Percentiles rank a stretch among this genome's conserved stretches.
These are phyloP conservation scores for Caerostris darwini DNA, from an alignment of 1,140 invertebrate species.

Conservation along the genomic window DNA sequence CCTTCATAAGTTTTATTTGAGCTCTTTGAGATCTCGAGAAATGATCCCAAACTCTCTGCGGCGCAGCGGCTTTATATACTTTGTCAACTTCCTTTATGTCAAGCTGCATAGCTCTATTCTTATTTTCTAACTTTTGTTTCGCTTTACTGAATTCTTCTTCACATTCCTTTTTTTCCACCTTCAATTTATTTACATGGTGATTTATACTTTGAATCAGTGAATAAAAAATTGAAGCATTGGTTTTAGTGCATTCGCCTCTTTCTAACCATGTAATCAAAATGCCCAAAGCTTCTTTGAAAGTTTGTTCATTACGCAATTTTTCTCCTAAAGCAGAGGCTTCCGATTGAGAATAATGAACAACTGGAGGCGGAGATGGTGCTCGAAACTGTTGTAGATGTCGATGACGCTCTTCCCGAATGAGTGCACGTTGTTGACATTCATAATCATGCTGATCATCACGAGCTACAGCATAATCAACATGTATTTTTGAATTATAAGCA, in stretches of 20 bases:
- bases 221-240: constrained; percentile 94
- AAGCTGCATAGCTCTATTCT: constrained; percentile 89
- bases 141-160: constrained; percentile 93
- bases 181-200: constrained; percentile 91
- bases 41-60: constrained; percentile 99
- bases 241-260: constrained; percentile 93
- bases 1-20: constrained; percentile 98
- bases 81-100: constrained; percentile 98
- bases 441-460: constrained; percentile 95
- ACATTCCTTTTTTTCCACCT: constrained; percentile 90
- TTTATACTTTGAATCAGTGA: constrained; percentile 96
- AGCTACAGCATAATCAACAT: constrained; percentile 96
- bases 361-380: constrained; percentile 92
- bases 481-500: constrained; percentile 92
- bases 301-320: constrained; percentile 88
- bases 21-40: constrained; percentile 99
- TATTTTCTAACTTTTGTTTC: constrained; percentile 89
- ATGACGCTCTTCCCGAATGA: constrained; percentile 91
- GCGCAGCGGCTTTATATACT: constrained; percentile 95
- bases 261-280: constrained; percentile 94
- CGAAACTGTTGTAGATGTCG: constrained; percentile 82
- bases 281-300: constrained; percentile 84
- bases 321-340: constrained; percentile 90
- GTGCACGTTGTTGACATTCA: constrained; percentile 91
- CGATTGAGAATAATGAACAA: constrained; percentile 92